phyloP scores from a whole-genome alignment of 1,140 invertebrate genomes.

The Drosophila pectinifera region DNA sequence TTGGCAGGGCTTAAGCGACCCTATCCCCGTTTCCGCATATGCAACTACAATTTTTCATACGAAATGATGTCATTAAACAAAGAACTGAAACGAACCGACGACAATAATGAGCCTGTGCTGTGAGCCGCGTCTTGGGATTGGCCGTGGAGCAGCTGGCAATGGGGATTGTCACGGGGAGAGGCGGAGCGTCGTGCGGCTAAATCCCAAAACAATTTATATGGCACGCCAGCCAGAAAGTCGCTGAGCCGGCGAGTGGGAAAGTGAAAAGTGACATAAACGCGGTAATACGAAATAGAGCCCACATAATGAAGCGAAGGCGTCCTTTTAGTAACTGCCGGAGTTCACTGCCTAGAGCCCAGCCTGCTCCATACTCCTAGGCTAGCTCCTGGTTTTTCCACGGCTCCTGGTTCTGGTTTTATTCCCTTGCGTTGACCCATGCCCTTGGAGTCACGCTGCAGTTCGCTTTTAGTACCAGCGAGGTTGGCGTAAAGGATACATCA shows the following conservation, averaged over 20 bases:
- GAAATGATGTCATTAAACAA: conserved; percentile 81
- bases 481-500: background rate
- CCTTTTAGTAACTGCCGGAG: conserved; percentile 29
- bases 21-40: conserved; percentile 20
- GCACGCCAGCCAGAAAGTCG: conserved; percentile 40
- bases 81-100: conserved; percentile 72
- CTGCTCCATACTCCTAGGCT: background rate
- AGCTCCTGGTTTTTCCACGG: background rate
- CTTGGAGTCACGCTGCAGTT: conserved; percentile 3
- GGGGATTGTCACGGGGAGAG: background rate
- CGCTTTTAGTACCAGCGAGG: conserved; percentile 8
- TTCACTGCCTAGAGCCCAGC: background rate
- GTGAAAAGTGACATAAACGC: conserved; percentile 69
- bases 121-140: conserved; percentile 42
- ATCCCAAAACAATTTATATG: conserved; percentile 81
- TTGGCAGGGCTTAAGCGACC: conserved; percentile 60
- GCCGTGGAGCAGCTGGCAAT: background rate
- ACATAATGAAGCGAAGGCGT: conserved; percentile 60
- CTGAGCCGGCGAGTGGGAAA: conserved; percentile 17
- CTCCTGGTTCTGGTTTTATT: background rate
- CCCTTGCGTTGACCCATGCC: background rate
- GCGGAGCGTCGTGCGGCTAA: conserved; percentile 64
- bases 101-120: conserved; percentile 73
- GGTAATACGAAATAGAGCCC: conserved; percentile 51
- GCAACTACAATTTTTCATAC: conserved; percentile 77